These are phyloP conservation scores for Rousettus leschenaultii DNA, from an alignment of 2,113 vertebrate genomes.

Conservation along the genomic window DNA sequence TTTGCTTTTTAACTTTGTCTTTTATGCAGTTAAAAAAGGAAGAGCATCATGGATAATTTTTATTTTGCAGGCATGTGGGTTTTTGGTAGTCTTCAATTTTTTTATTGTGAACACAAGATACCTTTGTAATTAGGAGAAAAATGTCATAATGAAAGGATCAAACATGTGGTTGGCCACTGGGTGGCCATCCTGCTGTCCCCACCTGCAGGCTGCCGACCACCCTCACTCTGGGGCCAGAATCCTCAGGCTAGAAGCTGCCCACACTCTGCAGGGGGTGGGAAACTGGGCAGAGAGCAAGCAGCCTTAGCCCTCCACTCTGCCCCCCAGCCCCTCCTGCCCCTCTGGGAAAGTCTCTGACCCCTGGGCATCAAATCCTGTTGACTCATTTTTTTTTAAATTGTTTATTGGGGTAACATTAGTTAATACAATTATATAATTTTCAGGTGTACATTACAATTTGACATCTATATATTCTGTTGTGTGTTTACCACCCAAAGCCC, in stretches of 20 bases:
- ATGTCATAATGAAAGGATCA: neutral
- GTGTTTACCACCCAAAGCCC: too few species aligned
- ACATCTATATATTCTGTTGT: too few species aligned
- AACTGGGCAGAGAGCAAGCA: neutral
- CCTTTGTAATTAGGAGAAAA: neutral
- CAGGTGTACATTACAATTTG: too few species aligned
- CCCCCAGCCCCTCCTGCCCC: neutral
- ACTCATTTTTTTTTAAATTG: neutral
- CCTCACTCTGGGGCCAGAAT: neutral
- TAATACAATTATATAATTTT: too few species aligned
- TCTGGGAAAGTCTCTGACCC: neutral
- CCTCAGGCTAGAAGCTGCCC: neutral
- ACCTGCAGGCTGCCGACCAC: neutral
- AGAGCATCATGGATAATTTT: neutral
- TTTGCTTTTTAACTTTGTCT: neutral
- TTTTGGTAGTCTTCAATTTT: neutral
- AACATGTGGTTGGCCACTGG: neutral
- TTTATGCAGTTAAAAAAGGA: neutral
- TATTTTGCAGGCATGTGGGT: neutral
- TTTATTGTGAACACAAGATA: neutral
- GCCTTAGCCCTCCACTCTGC: neutral
- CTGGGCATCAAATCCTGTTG: accelerated
- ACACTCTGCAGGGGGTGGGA: neutral
- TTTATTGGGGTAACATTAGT: too few species aligned
- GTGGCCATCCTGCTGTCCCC: neutral